Evolutionary conservation across 2,888 invertebrate species (phyloP).

Genomic region (Agonum fuliginosum): DNA sequence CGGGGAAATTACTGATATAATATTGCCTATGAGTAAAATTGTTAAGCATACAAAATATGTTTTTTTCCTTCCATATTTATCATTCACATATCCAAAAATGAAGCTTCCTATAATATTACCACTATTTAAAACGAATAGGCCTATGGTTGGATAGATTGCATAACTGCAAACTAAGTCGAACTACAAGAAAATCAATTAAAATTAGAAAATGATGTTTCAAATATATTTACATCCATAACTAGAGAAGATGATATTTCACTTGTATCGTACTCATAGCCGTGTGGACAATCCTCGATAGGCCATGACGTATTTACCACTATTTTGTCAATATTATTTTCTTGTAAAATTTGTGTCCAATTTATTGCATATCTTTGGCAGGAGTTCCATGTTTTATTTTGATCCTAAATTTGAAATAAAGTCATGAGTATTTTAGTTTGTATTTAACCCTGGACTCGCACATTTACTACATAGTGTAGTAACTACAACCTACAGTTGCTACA

Average conservation of each 20-base stretch:
- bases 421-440: too few species aligned
- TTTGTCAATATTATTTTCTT: too few species aligned
- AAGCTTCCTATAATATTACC: constrained; percentile 94
- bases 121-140: constrained; percentile 88
- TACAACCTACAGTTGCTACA: too few species aligned
- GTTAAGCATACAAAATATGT: constrained; percentile 91
- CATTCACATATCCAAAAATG: constrained; percentile 89
- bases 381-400: too few species aligned
- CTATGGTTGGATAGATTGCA: constrained; percentile 90
- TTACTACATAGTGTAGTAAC: too few species aligned
- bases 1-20: constrained; percentile 85
- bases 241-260: constrained; percentile 84
- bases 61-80: constrained; percentile 88
- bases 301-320: constrained; percentile 75
- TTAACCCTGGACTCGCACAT: too few species aligned
- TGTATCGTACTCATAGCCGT: constrained; percentile 88
- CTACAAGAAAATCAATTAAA: too few species aligned
- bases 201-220: too few species aligned
- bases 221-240: constrained; percentile 84
- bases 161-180: constrained; percentile 92
- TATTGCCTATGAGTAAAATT: constrained; percentile 86
- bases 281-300: constrained; percentile 80
- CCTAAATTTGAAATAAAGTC: too few species aligned
- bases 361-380: too few species aligned
- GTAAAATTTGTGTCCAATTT: too few species aligned